These are phyloP conservation scores for Yoshiicerus persimilis DNA, from an alignment of 1,140 invertebrate species.

Conservation along the genomic window DNA sequence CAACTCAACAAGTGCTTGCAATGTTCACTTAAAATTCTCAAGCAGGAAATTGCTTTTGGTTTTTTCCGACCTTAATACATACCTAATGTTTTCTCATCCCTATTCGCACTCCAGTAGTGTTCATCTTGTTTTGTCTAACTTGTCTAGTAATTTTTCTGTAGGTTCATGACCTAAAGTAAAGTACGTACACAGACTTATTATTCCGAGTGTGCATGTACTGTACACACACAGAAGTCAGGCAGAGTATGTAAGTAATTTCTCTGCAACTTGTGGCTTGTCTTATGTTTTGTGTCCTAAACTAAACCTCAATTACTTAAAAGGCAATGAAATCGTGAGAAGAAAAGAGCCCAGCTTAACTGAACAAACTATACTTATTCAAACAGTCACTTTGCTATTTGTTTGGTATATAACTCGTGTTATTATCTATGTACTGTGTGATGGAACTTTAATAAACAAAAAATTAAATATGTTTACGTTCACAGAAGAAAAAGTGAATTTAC, in stretches of 20 bases:
- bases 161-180: slow-evolving; percentile 8
- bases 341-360: not conserved
- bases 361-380: not conserved
- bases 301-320: slow-evolving; percentile 21
- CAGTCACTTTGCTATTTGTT: not conserved
- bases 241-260: not conserved
- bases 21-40: not conserved
- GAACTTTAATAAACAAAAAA: not conserved
- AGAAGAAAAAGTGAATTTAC: not conserved
- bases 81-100: not conserved
- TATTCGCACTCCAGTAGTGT: not conserved
- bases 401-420: not conserved
- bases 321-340: slow-evolving; percentile 16
- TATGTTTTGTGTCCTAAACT: not conserved
- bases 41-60: not conserved
- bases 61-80: not conserved
- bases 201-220: not conserved
- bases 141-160: slow-evolving; percentile 2
- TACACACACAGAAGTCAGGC: not conserved
- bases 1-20: not conserved
- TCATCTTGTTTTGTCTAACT: not conserved
- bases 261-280: not conserved
- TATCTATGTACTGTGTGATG: not conserved
- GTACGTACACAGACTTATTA: not conserved
- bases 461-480: not conserved